These are phyloP conservation scores for Acanthisitta chloris DNA, from an alignment of 2,113 vertebrate genomes.

Conservation along the genomic window DNA sequence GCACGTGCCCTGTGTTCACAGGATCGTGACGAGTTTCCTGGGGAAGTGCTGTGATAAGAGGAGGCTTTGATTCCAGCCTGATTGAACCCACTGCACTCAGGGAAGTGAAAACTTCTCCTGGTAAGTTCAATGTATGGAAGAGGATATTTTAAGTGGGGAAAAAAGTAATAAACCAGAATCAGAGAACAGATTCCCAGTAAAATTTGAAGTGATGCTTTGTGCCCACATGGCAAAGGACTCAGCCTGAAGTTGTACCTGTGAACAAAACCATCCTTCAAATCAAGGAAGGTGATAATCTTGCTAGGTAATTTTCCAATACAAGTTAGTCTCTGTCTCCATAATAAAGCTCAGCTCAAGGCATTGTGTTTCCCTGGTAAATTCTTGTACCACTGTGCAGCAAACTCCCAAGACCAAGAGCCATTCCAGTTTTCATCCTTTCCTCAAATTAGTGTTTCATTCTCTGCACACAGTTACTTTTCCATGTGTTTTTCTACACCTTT, in stretches of 20 bases:
- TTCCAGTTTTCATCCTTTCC: not conserved
- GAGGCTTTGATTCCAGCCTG: not conserved
- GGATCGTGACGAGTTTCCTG: not conserved
- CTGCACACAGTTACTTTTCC: not conserved
- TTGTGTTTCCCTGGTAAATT: not conserved
- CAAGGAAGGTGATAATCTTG: not conserved
- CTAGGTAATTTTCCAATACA: not conserved
- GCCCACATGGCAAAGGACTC: not conserved
- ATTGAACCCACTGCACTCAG: not conserved
- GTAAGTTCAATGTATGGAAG: not conserved
- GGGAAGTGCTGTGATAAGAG: not conserved
- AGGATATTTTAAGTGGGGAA: not conserved
- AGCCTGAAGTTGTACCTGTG: not conserved
- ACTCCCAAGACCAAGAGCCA: not conserved
- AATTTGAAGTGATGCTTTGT: not conserved
- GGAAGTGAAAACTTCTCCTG: not conserved
- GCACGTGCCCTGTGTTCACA: not conserved
- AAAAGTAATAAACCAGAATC: no score
- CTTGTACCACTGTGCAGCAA: not conserved
- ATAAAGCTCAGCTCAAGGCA: not conserved
- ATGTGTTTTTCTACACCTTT: not conserved
- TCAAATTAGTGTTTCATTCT: not conserved
- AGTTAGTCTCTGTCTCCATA: not conserved
- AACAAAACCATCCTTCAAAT: not conserved
- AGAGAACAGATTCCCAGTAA: not conserved